Percentiles rank a stretch among this genome's conserved stretches.
Conservation (phyloP, 92 coral and sea anemone species). For the Micromussa lordhowensis region DNA sequence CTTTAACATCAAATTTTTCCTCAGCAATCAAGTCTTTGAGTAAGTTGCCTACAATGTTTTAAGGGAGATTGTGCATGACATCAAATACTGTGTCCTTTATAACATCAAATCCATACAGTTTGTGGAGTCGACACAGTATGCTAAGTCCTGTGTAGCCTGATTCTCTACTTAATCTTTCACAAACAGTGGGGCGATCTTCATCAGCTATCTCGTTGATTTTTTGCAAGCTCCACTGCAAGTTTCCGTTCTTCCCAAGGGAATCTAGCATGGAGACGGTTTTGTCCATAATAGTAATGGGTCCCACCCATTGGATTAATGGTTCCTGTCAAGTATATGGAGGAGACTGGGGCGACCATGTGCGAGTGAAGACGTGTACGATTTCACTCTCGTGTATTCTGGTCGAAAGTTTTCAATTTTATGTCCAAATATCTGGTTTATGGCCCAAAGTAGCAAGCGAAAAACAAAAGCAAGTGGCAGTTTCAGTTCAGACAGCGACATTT, state of each 20-base stretch:
- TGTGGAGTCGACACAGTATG: slow-evolving; percentile 63
- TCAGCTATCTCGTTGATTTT: slow-evolving; percentile 55
- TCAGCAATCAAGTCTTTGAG: slow-evolving; percentile 53
- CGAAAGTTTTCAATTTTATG: too few species aligned
- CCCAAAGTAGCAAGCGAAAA: too few species aligned
- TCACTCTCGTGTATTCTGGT: too few species aligned
- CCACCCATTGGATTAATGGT: slow-evolving; percentile 20
- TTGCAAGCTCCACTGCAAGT: slow-evolving; percentile 46
- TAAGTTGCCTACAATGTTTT: slow-evolving; percentile 60
- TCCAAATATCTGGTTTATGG: too few species aligned
- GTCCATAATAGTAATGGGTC: slow-evolving; percentile 60
- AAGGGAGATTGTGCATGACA: slow-evolving; percentile 74
- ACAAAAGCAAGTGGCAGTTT: too few species aligned
- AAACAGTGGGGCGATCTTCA: slow-evolving; percentile 62
- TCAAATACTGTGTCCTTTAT: slow-evolving; percentile 64
- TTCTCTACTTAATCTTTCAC: slow-evolving; percentile 59
- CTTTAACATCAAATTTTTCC: slow-evolving; percentile 63
- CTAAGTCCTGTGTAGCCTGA: slow-evolving; percentile 68
- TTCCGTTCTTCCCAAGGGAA: slow-evolving; percentile 55
- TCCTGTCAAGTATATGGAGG: background rate
- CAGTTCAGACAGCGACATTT: too few species aligned
- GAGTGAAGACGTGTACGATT: too few species aligned
- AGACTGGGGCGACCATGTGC: too few species aligned
- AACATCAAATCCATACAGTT: slow-evolving; percentile 57
- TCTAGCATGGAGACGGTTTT: slow-evolving; percentile 65